Evolutionary conservation across 1,140 invertebrate species (phyloP).

Genomic region (Drosophila athabasca): DNA sequence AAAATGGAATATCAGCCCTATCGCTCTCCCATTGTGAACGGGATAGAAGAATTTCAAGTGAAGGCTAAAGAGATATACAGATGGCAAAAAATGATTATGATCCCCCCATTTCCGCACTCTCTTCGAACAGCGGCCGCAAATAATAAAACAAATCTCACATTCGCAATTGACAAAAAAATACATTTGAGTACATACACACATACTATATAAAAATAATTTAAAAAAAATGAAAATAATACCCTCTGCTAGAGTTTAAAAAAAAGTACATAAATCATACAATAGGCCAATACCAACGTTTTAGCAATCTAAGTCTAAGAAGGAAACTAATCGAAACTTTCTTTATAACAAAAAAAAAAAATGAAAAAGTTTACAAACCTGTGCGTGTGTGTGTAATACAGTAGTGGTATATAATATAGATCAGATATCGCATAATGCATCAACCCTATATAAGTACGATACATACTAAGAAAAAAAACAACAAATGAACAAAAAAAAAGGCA

Average conservation of each 20-base stretch:
- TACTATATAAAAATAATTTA: slow-evolving; percentile 4
- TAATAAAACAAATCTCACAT: slow-evolving; percentile 14
- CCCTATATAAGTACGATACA: slow-evolving; percentile 59
- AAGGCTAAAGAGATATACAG: too few relatives aligned
- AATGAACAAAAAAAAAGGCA: slow-evolving; percentile 5
- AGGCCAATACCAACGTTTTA: slow-evolving; percentile 76
- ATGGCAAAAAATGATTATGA: too few relatives aligned
- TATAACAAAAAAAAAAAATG: slow-evolving; percentile 27
- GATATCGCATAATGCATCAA: slow-evolving; percentile 54
- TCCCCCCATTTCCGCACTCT: too few relatives aligned
- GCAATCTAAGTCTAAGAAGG: slow-evolving; percentile 60
- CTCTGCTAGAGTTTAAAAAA: slow-evolving; percentile 8
- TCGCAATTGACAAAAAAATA: slow-evolving; percentile 31
- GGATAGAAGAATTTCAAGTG: too few relatives aligned
- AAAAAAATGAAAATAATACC: slow-evolving; percentile 3
- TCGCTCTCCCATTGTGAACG: too few relatives aligned
- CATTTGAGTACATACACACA: slow-evolving; percentile 1
- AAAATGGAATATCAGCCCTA: too few relatives aligned
- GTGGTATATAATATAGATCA: slow-evolving; percentile 50
- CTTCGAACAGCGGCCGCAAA: neutral
- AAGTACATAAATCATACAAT: slow-evolving; percentile 65
- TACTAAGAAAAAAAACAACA: slow-evolving; percentile 19
- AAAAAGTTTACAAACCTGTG: slow-evolving; percentile 56
- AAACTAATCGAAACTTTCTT: slow-evolving; percentile 59
- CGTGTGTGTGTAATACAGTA: slow-evolving; percentile 56